Base-by-base conservation (phyloP, 2,797 vertebrate species). In the Dromococcyx pavoninus region DNA sequence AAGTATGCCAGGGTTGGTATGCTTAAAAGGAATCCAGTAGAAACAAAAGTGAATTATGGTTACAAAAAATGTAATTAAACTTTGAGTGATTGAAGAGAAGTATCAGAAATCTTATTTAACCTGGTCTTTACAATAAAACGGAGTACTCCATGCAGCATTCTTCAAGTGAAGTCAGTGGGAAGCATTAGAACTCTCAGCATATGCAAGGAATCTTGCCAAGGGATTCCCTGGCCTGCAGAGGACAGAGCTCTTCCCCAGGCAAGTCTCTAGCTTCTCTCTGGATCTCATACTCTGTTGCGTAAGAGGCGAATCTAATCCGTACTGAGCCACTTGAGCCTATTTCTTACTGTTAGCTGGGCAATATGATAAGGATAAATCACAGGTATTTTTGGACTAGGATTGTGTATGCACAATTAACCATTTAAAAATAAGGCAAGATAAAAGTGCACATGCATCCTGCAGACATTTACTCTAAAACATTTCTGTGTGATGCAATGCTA, bases 371-470 rank as follows among this genome's bases (percentile, higher is more conserved):
- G 91, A 95, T 96, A 96, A 96, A 93, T 44, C 56, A 27, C 82
- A 58, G 28, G 64, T 97, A 96, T 97, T 97, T 97, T 95, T 94
- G 94, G 94, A 95, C 67, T 53, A 70, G 87, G 91, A 85, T 89
- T 84, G 71, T 65, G 23, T 66, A 90, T 60, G 46, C 8, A 28
- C 71, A 65, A 56, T 74, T 92, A 91, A 79, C 83, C 23, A 62
- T 54, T 94, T 92, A 91, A 90, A 95, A 94, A 73, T 81, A 79
- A 91, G 84, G 83, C 10, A 56, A 71, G 65, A 75, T 76, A 78
- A 93, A 93, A 54, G 21, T 51, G 60, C 57, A 81, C 44, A 15
- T 37, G 56, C 56, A 41, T 16, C 37, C 43, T 84, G 62, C 11
- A 16, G 62, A 11, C 44, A 28, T 17, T 41, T 48, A 32, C 37